Evolutionary conservation across 2,797 vertebrate species (phyloP).

Genomic region (Agapornis canus): DNA sequence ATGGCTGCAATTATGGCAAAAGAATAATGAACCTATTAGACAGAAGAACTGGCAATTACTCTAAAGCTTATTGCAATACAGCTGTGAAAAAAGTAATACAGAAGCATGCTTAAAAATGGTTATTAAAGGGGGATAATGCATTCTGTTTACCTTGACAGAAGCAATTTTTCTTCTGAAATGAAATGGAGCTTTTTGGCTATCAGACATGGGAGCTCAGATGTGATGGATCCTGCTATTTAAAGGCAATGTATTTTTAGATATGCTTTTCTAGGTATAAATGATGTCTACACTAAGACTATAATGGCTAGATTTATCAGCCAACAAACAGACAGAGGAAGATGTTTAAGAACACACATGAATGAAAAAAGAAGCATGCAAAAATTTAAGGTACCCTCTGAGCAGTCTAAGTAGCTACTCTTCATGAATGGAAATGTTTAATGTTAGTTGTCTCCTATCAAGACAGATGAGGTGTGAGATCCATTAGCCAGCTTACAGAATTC

Average conservation of each 20-base stretch:
- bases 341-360: slow-evolving; percentile 63
- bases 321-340: slow-evolving; percentile 61
- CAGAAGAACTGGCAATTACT: slow-evolving; percentile 84
- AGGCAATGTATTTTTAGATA: slow-evolving; percentile 78
- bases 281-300: slow-evolving; percentile 68
- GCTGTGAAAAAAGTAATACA: slow-evolving; percentile 82
- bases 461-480: slow-evolving; percentile 23
- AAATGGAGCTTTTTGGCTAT: slow-evolving; percentile 77
- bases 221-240: slow-evolving; percentile 77
- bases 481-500: slow-evolving; percentile 48
- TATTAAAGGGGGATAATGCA: slow-evolving; percentile 83
- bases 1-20: slow-evolving; percentile 87
- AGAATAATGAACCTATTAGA: slow-evolving; percentile 88
- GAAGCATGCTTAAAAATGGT: slow-evolving; percentile 81
- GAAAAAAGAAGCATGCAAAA: slow-evolving; percentile 68
- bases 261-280: slow-evolving; percentile 73
- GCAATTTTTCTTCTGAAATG: slow-evolving; percentile 77
- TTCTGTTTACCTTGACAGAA: slow-evolving; percentile 82
- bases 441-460: slow-evolving; percentile 16
- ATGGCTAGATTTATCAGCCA: slow-evolving; percentile 63
- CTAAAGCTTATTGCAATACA: slow-evolving; percentile 83
- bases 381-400: slow-evolving; percentile 54
- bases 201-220: slow-evolving; percentile 76
- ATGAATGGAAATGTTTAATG: slow-evolving; percentile 39
- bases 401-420: slow-evolving; percentile 37